Evolutionary conservation across 1,140 invertebrate genomes (phyloP).

Genomic region (Frieseomelitta varia): DNA sequence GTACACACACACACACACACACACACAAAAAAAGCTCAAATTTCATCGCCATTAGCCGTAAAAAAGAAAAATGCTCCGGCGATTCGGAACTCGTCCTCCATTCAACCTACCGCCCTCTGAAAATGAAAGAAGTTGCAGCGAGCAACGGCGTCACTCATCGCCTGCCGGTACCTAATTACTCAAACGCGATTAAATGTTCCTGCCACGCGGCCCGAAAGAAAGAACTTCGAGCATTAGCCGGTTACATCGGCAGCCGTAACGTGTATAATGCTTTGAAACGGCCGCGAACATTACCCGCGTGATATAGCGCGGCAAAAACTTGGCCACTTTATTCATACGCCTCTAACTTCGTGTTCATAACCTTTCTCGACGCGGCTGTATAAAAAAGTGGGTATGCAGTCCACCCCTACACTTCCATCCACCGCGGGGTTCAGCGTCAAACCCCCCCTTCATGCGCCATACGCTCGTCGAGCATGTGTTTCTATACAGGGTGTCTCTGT

Average conservation of each 20-base stretch:
- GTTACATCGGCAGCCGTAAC: constrained; percentile 45
- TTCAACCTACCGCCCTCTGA: background rate
- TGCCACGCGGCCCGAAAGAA: constrained; percentile 36
- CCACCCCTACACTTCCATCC: constrained; percentile 38
- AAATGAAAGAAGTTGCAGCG: constrained; percentile 31
- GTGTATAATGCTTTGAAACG: constrained; percentile 66
- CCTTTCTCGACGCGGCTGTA: constrained; percentile 64
- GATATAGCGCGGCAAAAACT: constrained; percentile 71
- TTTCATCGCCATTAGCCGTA: constrained; percentile 33
- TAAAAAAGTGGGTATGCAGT: constrained; percentile 65
- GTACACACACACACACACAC: constrained; percentile 8
- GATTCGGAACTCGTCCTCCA: background rate
- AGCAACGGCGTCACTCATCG: constrained; percentile 54
- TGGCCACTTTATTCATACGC: constrained; percentile 72
- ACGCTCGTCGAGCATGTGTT: background rate
- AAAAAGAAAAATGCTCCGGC: constrained; percentile 28
- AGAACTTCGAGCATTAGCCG: constrained; percentile 55
- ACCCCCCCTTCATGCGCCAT: background rate
- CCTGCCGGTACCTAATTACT: constrained; percentile 62
- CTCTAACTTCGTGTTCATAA: constrained; percentile 70
- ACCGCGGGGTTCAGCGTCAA: constrained; percentile 24
- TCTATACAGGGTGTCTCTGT: no score
- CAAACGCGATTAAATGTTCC: constrained; percentile 58
- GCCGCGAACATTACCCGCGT: constrained; percentile 68
- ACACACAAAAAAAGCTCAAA: constrained; percentile 23